Base-by-base conservation (phyloP, 2,113 vertebrate species). In the Lathamus discolor region DNA sequence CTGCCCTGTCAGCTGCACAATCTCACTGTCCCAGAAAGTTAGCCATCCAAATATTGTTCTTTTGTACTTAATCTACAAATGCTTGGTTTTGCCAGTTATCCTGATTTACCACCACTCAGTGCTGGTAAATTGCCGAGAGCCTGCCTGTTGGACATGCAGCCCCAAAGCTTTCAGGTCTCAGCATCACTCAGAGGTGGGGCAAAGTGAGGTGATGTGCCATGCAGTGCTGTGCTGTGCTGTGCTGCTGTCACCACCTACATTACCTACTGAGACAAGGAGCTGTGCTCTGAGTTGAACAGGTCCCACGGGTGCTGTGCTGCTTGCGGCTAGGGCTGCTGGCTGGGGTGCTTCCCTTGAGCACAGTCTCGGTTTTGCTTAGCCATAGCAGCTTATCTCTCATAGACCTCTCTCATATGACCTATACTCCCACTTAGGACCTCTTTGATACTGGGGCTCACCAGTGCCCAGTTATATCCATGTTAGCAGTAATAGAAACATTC, bases 151-250 rank as follows among this genome's bases (percentile, higher is more conserved):
- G 74, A 33, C 54, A n/a, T 2, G 1, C 31, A 31, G 68, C 12
- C 29, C 46, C 0, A 39, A 66, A 91, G 43, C 17, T 39, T 46
- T n/a, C 29, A 10, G 31, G 15, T 39, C 39, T 33, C 77, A 24
- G 82, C 37, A 16, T 31, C 1, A 0, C 27, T 24, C 41, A 16
- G 69, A 69, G 41, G 23, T 33, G 35, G 20, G 63, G 18, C 69
- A 39, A 16, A 14, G 59, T 0, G 2, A 84, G 37, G 24, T 44
- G 66, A 7, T 3, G 0, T 17, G 51, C 67, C 41, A 2, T 5
- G 20, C 51, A 33, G n/a, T 67, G 49, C 15, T 9, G 0, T 22
- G 44, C 23, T 52, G 20, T 59, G 66, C 52, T 63, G 61, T 4
- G 0, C 35, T 78, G 64, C 52, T 70, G 63, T 23, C 83, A 78